Conservation (phyloP, 2,888 invertebrate species). For the Mayetiola destructor region DNA sequence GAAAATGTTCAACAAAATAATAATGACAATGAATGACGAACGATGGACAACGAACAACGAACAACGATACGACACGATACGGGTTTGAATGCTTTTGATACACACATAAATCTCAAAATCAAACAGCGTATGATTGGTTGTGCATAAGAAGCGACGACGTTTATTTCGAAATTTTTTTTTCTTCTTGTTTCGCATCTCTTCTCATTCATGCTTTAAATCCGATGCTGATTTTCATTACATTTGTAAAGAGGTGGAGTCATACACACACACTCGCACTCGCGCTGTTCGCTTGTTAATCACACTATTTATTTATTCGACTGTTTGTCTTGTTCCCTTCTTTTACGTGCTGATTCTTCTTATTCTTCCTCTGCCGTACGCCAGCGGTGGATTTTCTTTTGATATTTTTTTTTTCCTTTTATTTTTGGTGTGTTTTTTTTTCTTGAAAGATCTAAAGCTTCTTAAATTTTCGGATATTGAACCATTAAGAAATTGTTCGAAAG, state of each 20-base stretch:
- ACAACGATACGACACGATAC: neutral
- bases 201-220: neutral
- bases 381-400: no score
- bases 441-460: no score
- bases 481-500: no score
- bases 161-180: neutral
- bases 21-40: neutral
- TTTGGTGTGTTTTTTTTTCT: no score
- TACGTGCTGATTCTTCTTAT: no score
- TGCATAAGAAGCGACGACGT: neutral
- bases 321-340: neutral
- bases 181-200: neutral
- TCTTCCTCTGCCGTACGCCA: no score
- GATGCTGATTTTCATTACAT: neutral
- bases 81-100: no score
- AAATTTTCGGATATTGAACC: no score
- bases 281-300: conserved; percentile 8
- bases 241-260: conserved; percentile 9
- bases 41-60: neutral
- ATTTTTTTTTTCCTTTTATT: no score
- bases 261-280: neutral
- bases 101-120: neutral
- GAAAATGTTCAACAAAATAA: neutral
- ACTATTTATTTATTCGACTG: neutral
- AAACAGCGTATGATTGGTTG: conserved; percentile 13